Evolutionary conservation across 2,888 invertebrate genomes (phyloP).

Genomic region (Eucriotettix oculatus): DNA sequence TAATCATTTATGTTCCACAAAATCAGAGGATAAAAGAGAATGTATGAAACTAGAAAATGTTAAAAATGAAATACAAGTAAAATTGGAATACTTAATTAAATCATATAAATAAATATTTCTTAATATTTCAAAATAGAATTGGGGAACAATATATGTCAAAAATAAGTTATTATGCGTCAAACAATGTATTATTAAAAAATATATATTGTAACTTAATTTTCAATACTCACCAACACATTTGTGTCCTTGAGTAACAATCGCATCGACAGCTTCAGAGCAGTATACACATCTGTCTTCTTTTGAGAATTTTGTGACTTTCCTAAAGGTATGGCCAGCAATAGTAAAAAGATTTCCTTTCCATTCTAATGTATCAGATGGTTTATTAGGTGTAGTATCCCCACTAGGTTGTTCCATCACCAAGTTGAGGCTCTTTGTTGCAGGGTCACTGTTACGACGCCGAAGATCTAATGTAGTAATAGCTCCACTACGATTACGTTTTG

Average conservation of each 20-base stretch:
- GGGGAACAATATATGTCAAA: too few species aligned
- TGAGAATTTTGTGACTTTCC: slow-evolving; percentile 58
- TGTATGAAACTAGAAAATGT: too few species aligned
- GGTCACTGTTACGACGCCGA: slow-evolving; percentile 57
- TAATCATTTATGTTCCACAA: too few species aligned
- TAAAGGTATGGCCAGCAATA: slow-evolving; percentile 59
- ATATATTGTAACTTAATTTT: neutral
- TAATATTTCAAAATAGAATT: too few species aligned
- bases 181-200: neutral
- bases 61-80: too few species aligned
- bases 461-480: slow-evolving; percentile 31
- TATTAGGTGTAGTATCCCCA: neutral
- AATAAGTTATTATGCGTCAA: too few species aligned
- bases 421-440: slow-evolving; percentile 28
- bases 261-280: slow-evolving; percentile 66
- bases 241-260: slow-evolving; percentile 62
- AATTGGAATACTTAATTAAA: too few species aligned
- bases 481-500: slow-evolving; percentile 17
- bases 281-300: slow-evolving; percentile 70
- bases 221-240: slow-evolving; percentile 23
- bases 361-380: slow-evolving; percentile 34
- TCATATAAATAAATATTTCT: too few species aligned
- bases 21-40: too few species aligned
- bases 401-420: neutral
- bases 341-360: slow-evolving; percentile 45